Evolutionary conservation across 2,113 vertebrate species (phyloP), one percentile per base, ranked within the genome.

Genomic region (Chitala chitala): DNA sequence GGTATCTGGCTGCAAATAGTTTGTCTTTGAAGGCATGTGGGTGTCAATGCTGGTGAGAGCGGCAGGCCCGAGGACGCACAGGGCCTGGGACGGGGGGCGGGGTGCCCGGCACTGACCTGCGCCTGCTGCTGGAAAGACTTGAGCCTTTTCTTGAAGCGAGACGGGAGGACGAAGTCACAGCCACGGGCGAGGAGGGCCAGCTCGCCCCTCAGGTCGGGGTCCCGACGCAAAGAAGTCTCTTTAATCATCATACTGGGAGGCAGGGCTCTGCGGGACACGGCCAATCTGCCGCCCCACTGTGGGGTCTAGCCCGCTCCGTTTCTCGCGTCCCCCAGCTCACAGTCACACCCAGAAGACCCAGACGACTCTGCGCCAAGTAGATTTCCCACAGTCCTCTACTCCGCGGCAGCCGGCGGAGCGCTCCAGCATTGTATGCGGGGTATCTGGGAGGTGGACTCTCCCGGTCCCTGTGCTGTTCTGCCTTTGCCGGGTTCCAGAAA

Each of bases 81-180:
- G 3, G 29, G 55, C 68, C 42, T 72, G 76, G 75, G 66, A 53
- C 50, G 24, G 50, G 68, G 75, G 65, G 75, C 31, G 42, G 70
- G 24, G 12, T 65, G 77, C 78, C 61, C 69, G 68, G 48, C n/a
- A 74, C 66, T 81, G 93, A 98, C 96, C 97, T 99, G 96, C 79
- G 95, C 90, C 88, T 98, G 68, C 86, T 98, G 68, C 86, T 98
- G 96, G 90, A 97, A 98, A 81, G 91, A 94, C 89, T 98, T 98
- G 83, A 99, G 90, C 82, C 97, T 92, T 89, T 95, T 98, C 92
- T 98, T 99, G 90, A 99, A 98, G 40, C 94, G 92, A 44, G 97
- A 99, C 0, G 97, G 97, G 80, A 99, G 93, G 82, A 99, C 97
- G 90, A 99, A 99, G 86, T 99, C 97, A 89, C 97, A 99, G 86